Evolutionary conservation across 2,797 vertebrate species (phyloP), one percentile per base, ranked within the genome.

Genomic region (Molothrus aeneus): DNA sequence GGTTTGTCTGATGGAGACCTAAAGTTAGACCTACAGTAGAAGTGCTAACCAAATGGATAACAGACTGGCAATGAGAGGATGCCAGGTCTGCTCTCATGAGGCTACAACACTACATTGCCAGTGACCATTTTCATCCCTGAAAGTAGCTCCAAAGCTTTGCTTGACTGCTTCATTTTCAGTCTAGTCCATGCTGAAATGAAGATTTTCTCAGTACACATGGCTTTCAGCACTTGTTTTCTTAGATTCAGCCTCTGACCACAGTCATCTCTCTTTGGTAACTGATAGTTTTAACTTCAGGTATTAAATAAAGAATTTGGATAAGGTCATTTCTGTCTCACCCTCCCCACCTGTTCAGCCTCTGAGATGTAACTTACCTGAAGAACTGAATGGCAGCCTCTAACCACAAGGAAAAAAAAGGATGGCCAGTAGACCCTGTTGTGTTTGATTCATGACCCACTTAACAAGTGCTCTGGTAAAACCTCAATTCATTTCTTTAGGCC

Each of bases 401-500:
- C 29, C 34, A 47, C 51, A 91, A 18, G 47, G 42, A 36, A n/a
- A 70, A 64, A 80, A 53, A 86, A 56, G 10, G 21, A 73, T 56
- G 17, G 38, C 43, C 42, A 40, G 57, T 40, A 60, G 34, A 25
- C 13, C 24, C 40, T 60, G 24, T 85, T 77, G 63, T 32, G 21
- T 64, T 84, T 95, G 91, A 95, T 95, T 85, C 78, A 80, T 93
- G 77, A 78, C 16, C 20, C 40, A 42, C 53, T 93, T 90, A 93
- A 69, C 3, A 3, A 90, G 31, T 8, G 11, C 48, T 86, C 56
- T 75, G 22, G 71, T 73, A 48, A 94, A 91, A 93, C 70, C 74
- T 88, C 66, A 75, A 68, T 90, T 88, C 25, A 59, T 94, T 90
- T 92, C 38, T 48, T 82, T 70, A 90, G 48, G 40, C 6, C 51